phyloP scores from a whole-genome alignment of 2,888 invertebrate species.

The Conomelus anceps region DNA sequence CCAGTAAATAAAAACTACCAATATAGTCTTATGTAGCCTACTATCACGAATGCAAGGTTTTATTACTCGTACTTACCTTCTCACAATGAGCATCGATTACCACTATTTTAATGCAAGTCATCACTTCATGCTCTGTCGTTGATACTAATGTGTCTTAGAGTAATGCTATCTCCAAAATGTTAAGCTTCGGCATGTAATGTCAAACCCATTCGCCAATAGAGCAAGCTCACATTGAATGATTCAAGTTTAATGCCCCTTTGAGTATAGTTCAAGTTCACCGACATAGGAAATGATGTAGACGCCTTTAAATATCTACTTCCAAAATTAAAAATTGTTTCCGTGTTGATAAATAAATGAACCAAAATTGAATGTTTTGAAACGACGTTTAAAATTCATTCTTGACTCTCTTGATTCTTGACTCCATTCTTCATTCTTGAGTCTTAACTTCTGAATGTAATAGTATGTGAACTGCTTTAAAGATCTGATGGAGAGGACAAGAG shows the following conservation, averaged over 20 bases:
- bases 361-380: background rate
- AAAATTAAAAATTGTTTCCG: background rate
- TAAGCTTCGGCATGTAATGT: background rate
- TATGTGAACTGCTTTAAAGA: too few species aligned
- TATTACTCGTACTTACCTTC: background rate
- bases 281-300: background rate
- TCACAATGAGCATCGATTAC: background rate
- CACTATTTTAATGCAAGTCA: background rate
- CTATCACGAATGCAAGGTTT: background rate
- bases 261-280: background rate
- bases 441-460: background rate
- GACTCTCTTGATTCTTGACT: too few species aligned
- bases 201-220: background rate
- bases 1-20: background rate
- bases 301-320: background rate
- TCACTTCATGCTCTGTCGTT: background rate
- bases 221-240: background rate
- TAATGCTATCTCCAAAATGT: background rate
- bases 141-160: background rate
- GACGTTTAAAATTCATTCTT: background rate
- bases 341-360: background rate
- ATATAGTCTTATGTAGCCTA: background rate
- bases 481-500: background rate
- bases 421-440: background rate
- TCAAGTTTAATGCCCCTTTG: background rate